Evolutionary conservation across 2,888 invertebrate species (phyloP).

Genomic region (Cheilosia urbana): DNA sequence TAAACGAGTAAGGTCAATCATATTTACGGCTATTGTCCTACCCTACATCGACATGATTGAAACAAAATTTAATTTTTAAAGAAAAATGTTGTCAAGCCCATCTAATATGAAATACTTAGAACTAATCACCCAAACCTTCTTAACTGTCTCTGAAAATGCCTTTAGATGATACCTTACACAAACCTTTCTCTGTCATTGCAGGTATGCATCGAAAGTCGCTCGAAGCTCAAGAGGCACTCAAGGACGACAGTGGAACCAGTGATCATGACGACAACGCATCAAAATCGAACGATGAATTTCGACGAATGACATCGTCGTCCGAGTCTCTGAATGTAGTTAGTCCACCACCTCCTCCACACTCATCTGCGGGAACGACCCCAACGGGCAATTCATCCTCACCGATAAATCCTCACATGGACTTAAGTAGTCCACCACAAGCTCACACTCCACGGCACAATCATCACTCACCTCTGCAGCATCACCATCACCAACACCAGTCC

Average conservation of each 20-base stretch:
- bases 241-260: slow-evolving; percentile 90
- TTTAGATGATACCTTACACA: background rate
- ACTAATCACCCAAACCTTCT: too few species aligned
- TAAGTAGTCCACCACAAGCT: slow-evolving; percentile 80
- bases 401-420: slow-evolving; percentile 78
- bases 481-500: slow-evolving; percentile 59
- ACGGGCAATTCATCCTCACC: slow-evolving; percentile 80
- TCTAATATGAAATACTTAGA: too few species aligned
- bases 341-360: slow-evolving; percentile 77
- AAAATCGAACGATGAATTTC: slow-evolving; percentile 85
- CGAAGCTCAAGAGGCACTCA: slow-evolving; percentile 98
- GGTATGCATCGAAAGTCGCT: slow-evolving; percentile 99
- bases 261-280: slow-evolving; percentile 87
- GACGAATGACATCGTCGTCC: slow-evolving; percentile 80
- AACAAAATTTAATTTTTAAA: too few species aligned
- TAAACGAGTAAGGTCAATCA: too few species aligned
- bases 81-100: too few species aligned
- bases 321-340: slow-evolving; percentile 84
- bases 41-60: too few species aligned
- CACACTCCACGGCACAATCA: slow-evolving; percentile 76
- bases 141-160: too few species aligned
- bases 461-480: slow-evolving; percentile 56
- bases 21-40: too few species aligned
- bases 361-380: slow-evolving; percentile 72
- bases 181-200: slow-evolving; percentile 81